phyloP scores from a whole-genome alignment of 2,888 invertebrate genomes.

The Campaea margaritaria region DNA sequence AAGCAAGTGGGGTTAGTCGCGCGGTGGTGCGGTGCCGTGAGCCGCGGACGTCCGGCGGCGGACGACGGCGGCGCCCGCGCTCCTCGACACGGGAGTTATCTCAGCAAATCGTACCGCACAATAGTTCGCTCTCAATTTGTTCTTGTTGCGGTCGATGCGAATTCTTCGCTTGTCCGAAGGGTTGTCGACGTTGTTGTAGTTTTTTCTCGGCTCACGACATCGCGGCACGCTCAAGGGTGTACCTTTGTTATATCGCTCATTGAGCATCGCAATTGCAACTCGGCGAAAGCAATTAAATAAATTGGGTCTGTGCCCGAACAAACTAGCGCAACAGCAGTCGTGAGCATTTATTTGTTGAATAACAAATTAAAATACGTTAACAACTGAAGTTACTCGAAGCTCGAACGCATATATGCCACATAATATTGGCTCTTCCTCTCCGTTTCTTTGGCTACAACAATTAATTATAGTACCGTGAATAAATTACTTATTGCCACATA shows the following conservation, averaged over 20 bases:
- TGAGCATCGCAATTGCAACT: slow-evolving; percentile 56
- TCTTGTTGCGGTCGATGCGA: slow-evolving; percentile 82
- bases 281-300: slow-evolving; percentile 54
- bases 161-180: slow-evolving; percentile 81
- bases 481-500: too few relatives aligned
- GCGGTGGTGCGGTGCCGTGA: slow-evolving; percentile 47
- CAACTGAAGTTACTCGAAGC: not conserved
- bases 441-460: too few relatives aligned
- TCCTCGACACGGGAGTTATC: slow-evolving; percentile 79
- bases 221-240: slow-evolving; percentile 61
- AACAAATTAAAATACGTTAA: not conserved
- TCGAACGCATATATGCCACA: too few relatives aligned
- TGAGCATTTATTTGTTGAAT: slow-evolving; percentile 8
- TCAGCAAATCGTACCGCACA: slow-evolving; percentile 81
- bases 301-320: slow-evolving; percentile 17
- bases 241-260: slow-evolving; percentile 64
- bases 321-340: not conserved
- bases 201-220: slow-evolving; percentile 69
- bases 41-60: slow-evolving; percentile 68
- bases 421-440: too few relatives aligned
- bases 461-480: too few relatives aligned
- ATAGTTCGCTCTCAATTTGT: slow-evolving; percentile 83
- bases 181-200: slow-evolving; percentile 69
- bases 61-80: slow-evolving; percentile 67
- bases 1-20: slow-evolving; percentile 30